Base-by-base conservation (phyloP, 2,113 vertebrate genomes). In the Apeltes quadracus region DNA sequence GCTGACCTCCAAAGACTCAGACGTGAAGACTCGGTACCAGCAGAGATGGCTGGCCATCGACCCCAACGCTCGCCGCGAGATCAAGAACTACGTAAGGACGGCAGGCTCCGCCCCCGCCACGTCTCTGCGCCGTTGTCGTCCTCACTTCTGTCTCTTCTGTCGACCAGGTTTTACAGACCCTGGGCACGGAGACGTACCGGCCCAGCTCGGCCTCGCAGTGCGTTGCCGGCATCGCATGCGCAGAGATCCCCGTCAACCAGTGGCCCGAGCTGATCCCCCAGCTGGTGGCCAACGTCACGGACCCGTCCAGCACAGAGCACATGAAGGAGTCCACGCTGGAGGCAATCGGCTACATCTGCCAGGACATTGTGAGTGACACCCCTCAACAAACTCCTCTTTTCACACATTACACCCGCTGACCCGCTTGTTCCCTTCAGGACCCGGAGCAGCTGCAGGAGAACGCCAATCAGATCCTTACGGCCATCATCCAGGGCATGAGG, bases 251-350 rank as follows among this genome's bases (percentile, higher is more conserved):
- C 0, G 96, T 99, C 16, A 96, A 94, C 91, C 97, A 99, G 78
- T 99, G 98, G 98, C 97, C 98, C 0, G 96, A 99, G 75, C 95
- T 99, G 79, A 97, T 99, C 83, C 96, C 97, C 1, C 97, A 99
- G 86, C 92, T 99, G 83, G 95, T 98, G 56, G 94, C 97, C 23
- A 99, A 99, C 23, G 97, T 99, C 29, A 99, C 97, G 0, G 96
- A 97, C 76, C 96, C 96, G 22, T 95, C 94, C 85, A 98, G 97
- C 89, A 99, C 97, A 0, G 97, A 99, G 67, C 97, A 99, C 88
- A 99, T 99, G 98, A 99, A 98, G 92, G 98, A 99, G 89, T 98
- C 97, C 0, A 99, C 97, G 29, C 91, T 99, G 92, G 97, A 99
- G 93, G 97, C 97, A 87, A 99, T 99, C 12, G 98, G 98, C 0